Evolutionary conservation across 2,113 vertebrate genomes (phyloP).

Genomic region (Calypte anna): DNA sequence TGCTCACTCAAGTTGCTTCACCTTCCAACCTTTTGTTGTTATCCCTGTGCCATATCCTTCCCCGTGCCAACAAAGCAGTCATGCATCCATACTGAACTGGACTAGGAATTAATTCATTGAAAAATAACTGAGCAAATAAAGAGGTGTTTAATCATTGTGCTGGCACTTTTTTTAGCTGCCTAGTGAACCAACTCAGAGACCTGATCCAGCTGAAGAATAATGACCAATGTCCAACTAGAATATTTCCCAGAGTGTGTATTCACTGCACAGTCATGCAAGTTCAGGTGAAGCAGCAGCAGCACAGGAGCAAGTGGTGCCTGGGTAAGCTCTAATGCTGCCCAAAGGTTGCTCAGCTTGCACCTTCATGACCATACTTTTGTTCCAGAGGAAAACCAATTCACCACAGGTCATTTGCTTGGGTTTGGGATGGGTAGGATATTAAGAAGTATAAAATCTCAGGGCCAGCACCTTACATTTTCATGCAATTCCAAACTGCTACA

Average conservation of each 20-base stretch:
- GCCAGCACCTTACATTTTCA: not conserved
- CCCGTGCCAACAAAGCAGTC: not conserved
- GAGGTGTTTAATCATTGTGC: not conserved
- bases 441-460: not conserved
- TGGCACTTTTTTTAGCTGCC: not conserved
- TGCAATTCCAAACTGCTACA: not conserved
- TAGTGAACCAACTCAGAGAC: not conserved
- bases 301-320: not conserved
- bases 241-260: not conserved
- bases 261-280: not conserved
- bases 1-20: not conserved
- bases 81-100: not conserved
- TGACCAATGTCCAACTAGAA: not conserved
- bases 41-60: not conserved
- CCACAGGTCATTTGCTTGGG: not conserved
- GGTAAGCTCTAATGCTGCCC: not conserved
- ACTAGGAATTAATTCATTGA: not conserved
- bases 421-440: rapidly evolving
- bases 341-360: not conserved
- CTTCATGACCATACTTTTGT: not conserved
- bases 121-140: conserved; percentile 1
- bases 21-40: not conserved
- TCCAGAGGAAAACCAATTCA: not conserved
- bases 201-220: not conserved
- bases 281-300: not conserved